phyloP scores from a whole-genome alignment of 2,888 invertebrate genomes.

The Carpatolechia fugitivella region DNA sequence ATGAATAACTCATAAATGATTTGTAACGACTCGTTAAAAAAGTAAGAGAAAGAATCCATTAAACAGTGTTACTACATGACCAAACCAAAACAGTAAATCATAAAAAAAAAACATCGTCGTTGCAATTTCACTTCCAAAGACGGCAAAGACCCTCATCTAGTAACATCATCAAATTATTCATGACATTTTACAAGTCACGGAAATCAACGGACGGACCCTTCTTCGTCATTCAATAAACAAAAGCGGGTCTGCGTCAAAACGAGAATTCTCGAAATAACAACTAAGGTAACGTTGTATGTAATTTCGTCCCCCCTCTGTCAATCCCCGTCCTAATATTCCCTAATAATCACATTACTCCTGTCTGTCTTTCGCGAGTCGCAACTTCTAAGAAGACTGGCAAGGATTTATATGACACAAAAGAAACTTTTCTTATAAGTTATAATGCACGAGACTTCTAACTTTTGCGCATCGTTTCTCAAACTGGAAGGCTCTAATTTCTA shows the following conservation, averaged over 20 bases:
- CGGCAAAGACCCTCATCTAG: neutral
- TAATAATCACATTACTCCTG: conserved; percentile 12
- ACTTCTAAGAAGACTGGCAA: conserved; percentile 1
- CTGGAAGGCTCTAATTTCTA: neutral
- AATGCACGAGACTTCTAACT: conserved; percentile 3
- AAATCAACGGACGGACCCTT: neutral
- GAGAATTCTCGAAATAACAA: neutral
- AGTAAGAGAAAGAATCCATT: too few species aligned
- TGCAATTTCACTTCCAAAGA: neutral
- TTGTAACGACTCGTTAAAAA: too few species aligned
- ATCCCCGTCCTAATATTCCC: conserved; percentile 11
- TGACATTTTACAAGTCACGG: neutral
- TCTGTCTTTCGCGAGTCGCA: neutral
- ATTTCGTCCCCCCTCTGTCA: conserved; percentile 2
- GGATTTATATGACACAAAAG: conserved; percentile 4
- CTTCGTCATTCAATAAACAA: neutral
- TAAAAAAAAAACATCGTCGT: too few species aligned
- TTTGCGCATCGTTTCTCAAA: neutral
- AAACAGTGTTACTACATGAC: too few species aligned
- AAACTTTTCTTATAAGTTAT: conserved; percentile 6
- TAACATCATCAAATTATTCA: neutral
- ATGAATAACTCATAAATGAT: too few species aligned
- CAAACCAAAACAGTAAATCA: too few species aligned
- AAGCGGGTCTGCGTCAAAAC: neutral
- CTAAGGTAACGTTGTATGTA: neutral